Evolutionary conservation across 2,797 vertebrate species (phyloP).

Genomic region (Alfaro cultratus): DNA sequence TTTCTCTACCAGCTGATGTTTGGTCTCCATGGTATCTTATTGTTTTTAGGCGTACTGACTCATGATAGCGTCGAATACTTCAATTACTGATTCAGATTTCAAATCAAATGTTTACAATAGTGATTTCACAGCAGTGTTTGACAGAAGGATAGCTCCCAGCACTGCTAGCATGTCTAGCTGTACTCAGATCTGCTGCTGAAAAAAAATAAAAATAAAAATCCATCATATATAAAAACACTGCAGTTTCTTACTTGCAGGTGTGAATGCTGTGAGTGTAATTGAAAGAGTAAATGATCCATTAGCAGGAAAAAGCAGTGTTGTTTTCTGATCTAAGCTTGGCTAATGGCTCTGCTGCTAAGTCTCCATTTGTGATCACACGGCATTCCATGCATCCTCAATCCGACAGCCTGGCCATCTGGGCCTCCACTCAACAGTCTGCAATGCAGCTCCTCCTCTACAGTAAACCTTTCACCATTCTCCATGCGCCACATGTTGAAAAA

Average conservation of each 20-base stretch:
- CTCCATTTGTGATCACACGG: neutral
- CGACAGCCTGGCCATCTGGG: neutral
- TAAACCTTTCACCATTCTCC: neutral
- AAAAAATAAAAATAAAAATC: neutral
- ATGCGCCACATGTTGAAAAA: neutral
- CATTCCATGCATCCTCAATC: neutral
- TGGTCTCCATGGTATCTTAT: neutral
- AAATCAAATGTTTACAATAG: neutral
- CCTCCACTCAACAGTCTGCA: neutral
- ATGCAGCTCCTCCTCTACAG: neutral
- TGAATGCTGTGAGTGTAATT: neutral
- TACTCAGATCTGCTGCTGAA: neutral
- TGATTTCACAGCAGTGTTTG: neutral
- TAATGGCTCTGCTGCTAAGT: neutral
- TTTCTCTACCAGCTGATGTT: neutral
- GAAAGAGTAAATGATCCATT: neutral
- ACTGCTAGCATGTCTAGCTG: neutral
- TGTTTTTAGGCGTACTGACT: neutral
- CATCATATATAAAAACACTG: neutral
- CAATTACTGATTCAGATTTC: neutral
- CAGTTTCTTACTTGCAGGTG: neutral
- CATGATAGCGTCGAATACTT: neutral
- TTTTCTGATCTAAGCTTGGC: neutral
- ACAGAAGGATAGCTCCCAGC: neutral
- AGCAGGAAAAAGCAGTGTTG: neutral